A percentile compares a stretch with the other conserved stretches of the same genome.
These are phyloP conservation scores for Corythoichthys intestinalis DNA, from an alignment of 2,113 vertebrate species.

Conservation along the genomic window DNA sequence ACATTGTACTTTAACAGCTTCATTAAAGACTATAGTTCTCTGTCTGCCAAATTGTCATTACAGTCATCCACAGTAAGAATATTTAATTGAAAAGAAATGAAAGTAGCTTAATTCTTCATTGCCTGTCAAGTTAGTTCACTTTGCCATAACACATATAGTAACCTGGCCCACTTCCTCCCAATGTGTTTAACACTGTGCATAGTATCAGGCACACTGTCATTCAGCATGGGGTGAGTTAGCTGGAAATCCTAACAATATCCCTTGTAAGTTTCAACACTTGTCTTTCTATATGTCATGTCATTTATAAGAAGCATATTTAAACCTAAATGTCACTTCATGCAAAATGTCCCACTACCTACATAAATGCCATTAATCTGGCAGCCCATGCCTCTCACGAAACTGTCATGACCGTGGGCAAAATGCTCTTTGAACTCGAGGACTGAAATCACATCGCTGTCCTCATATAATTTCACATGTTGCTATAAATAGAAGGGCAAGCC, in stretches of 20 bases:
- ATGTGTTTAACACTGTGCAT: too few species aligned
- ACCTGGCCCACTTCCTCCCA: too few species aligned
- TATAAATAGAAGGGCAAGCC: conserved; percentile 12
- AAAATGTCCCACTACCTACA: conserved; percentile 47
- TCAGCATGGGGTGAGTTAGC: too few species aligned
- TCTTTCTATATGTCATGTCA: too few species aligned
- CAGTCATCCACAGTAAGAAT: conserved; percentile 4
- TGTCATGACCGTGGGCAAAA: conserved; percentile 52
- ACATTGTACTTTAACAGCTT: neutral
- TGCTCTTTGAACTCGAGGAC: conserved; percentile 67
- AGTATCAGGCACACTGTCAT: too few species aligned
- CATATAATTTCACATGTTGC: conserved; percentile 58
- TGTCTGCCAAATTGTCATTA: conserved; percentile 22
- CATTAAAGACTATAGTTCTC: conserved; percentile 8
- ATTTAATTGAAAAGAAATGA: conserved; percentile 20
- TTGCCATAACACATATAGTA: neutral
- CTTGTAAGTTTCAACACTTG: too few species aligned
- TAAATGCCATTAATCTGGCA: conserved; percentile 63
- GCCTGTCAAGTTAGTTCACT: conserved; percentile 6
- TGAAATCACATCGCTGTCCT: conserved; percentile 68
- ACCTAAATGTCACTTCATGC: conserved; percentile 61
- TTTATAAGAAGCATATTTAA: too few species aligned
- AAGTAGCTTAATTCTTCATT: neutral
- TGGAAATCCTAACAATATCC: neutral
- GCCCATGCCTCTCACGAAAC: conserved; percentile 48